Evolutionary conservation across 2,888 invertebrate genomes (phyloP), one percentile per base, ranked within the genome.

Genomic region (Diploptera punctata): DNA sequence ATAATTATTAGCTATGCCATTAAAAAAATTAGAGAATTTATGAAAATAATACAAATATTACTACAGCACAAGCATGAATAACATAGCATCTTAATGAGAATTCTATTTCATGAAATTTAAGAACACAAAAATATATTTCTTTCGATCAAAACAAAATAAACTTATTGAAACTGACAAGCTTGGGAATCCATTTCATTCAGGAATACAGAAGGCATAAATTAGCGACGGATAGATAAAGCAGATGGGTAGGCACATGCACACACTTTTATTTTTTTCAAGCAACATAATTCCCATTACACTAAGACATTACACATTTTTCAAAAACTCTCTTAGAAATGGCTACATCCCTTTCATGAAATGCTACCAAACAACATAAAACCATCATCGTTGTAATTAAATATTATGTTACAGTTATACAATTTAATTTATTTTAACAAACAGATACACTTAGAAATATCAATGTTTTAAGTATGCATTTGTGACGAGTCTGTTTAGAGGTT

Each of bases 261-360:
- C 75, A 70, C 70, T 38, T 75, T 75, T 75, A 75, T 75, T 75
- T n/a, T n/a, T 73, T 70, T 62, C 70, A 72, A 74, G 73, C 73
- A 73, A 70, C 70, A 73, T 69, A 21, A 29, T 67, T 70, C 69
- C 70, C 67, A 69, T 65, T 73, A 73, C 73, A 73, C 73, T 70
- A 73, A 67, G 60, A 70, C 69, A 73, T 67, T 67, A 73, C 60
- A 73, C 54, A 67, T 65, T 65, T n/a, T n/a, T 61, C 29, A 24
- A 70, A 60, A 70, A 43, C 47, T 47, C 44, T 70, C 54, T 70
- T 70, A 70, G 43, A 70, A 70, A 70, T 70, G 47, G 49, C 52
- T 60, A 70, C 60, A 70, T 61, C 61, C 47, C 70, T 70, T 70
- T 49, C 26, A 26, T 31, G 38, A 47, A 44, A 54, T 31, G 54